Evolutionary conservation across 2,888 invertebrate species (phyloP).

Genomic region (Drosophila formosana): DNA sequence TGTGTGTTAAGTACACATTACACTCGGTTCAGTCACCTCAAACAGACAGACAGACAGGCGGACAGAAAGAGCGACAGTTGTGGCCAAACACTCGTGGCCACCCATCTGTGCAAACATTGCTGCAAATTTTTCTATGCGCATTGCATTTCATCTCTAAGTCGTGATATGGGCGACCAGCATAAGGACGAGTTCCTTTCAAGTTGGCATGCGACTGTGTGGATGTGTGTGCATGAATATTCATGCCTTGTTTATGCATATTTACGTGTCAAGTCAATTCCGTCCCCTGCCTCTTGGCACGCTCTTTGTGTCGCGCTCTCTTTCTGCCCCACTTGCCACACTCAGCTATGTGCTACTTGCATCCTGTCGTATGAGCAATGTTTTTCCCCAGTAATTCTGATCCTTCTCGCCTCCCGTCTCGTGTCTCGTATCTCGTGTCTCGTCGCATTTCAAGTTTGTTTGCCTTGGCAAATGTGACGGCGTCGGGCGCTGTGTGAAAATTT

Average conservation of each 20-base stretch:
- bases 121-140: conserved; percentile 77
- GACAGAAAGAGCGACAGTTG: conserved; percentile 6
- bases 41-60: neutral
- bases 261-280: conserved; percentile 75
- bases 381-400: conserved; percentile 44
- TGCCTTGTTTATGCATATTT: conserved; percentile 80
- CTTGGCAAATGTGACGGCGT: conserved; percentile 55
- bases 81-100: conserved; percentile 10
- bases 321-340: conserved; percentile 11
- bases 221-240: conserved; percentile 73
- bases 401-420: conserved; percentile 7
- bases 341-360: conserved; percentile 49
- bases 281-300: conserved; percentile 11
- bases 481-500: conserved; percentile 74
- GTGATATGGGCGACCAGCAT: conserved; percentile 63
- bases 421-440: conserved; percentile 5
- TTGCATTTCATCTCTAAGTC: conserved; percentile 83
- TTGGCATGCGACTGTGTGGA: conserved; percentile 28
- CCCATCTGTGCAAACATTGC: conserved; percentile 65
- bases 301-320: conserved; percentile 8
- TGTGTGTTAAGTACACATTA: conserved; percentile 76
- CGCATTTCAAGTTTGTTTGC: conserved; percentile 77
- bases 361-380: conserved; percentile 71
- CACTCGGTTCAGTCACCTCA: conserved; percentile 70
- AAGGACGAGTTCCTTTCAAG: conserved; percentile 64